These are phyloP conservation scores for Heteromyza rotundicornis DNA, from an alignment of 2,888 invertebrate genomes.

Conservation along the genomic window DNA sequence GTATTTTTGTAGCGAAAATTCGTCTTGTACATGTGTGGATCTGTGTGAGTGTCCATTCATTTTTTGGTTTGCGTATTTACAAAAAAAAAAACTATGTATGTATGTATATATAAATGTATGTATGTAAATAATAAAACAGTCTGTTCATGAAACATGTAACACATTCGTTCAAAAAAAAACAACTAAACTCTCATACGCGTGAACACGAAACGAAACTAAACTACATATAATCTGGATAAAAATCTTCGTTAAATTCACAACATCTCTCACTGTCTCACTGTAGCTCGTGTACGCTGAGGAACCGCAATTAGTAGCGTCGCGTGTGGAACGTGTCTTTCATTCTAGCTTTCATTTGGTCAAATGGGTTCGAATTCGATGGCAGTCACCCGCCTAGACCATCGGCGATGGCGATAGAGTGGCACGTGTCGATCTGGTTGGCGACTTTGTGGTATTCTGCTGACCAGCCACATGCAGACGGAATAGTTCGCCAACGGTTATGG, in stretches of 20 bases:
- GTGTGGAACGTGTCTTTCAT: background rate
- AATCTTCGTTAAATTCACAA: conserved; percentile 4
- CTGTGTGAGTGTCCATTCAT: background rate
- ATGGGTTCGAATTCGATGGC: background rate
- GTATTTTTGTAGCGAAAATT: background rate
- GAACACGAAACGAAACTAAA: background rate
- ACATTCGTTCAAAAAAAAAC: background rate
- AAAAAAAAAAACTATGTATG: background rate
- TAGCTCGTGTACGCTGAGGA: background rate
- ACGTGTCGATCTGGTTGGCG: conserved; percentile 55
- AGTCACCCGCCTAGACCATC: conserved; percentile 40
- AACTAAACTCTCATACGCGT: no score
- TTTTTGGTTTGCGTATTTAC: conserved; percentile 1
- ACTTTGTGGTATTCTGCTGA: conserved; percentile 41
- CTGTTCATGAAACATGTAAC: no score
- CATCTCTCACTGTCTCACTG: background rate
- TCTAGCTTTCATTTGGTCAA: background rate
- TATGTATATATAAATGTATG: background rate
- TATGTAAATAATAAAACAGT: no score
- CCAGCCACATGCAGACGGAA: conserved; percentile 70
- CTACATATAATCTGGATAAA: background rate
- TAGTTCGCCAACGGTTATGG: conserved; percentile 86
- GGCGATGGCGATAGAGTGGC: conserved; percentile 56
- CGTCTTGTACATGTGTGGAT: background rate
- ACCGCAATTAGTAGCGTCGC: background rate